phyloP scores from a whole-genome alignment of 2,797 vertebrate genomes.

The Psittacula echo region DNA sequence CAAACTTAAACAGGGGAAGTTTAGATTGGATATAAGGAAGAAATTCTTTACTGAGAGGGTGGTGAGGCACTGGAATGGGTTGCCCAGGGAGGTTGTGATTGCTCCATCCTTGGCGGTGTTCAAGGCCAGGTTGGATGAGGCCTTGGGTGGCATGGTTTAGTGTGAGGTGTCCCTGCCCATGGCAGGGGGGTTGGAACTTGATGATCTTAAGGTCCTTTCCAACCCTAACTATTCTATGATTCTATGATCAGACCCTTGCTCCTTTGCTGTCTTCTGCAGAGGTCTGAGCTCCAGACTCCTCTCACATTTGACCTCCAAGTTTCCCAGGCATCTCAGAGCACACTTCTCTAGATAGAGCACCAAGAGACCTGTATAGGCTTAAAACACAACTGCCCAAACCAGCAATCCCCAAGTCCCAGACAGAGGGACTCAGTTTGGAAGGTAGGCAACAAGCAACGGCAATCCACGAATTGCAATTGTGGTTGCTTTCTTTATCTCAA shows the following conservation, averaged over 20 bases:
- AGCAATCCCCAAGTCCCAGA: neutral
- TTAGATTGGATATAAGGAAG: no score
- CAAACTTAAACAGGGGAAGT: no score
- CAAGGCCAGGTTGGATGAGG: no score
- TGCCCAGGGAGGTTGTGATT: no score
- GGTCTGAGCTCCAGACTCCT: neutral
- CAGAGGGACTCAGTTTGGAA: neutral
- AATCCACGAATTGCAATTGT: neutral
- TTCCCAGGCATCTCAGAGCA: neutral
- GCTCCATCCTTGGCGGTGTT: no score
- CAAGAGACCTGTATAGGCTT: neutral
- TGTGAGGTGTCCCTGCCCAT: no score
- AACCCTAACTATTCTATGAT: no score
- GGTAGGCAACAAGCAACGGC: neutral
- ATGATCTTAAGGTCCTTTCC: no score
- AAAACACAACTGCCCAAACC: neutral
- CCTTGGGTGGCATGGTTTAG: no score
- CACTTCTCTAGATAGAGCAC: neutral
- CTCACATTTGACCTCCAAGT: neutral
- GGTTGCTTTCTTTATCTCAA: neutral
- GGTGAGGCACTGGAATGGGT: no score
- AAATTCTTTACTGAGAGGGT: no score
- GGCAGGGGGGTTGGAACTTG: no score
- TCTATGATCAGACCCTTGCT: neutral
- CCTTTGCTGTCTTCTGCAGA: neutral